Percentiles rank a stretch among this genome's conserved stretches.
These are phyloP conservation scores for Dichetophora obliterata DNA, from an alignment of 2,888 invertebrate genomes.

Conservation along the genomic window DNA sequence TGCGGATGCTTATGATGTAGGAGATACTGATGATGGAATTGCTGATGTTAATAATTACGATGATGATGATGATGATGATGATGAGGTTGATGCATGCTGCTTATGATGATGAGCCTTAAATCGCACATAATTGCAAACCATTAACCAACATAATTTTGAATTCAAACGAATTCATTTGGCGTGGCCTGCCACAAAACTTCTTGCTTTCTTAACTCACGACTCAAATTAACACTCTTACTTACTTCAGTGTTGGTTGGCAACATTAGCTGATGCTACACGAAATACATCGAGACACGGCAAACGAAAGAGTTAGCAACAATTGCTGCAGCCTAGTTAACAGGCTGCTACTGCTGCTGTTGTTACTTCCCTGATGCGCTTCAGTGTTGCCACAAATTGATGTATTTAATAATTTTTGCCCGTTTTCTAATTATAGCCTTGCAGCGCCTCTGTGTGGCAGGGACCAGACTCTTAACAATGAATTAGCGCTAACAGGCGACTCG, in stretches of 20 bases:
- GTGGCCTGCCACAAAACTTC: not conserved
- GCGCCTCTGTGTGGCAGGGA: not conserved
- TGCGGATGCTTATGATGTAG: not conserved
- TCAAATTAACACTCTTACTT: slow-evolving; percentile 28
- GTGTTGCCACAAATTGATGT: slow-evolving; percentile 7
- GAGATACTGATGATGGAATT: not conserved
- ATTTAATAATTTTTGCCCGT: slow-evolving; percentile 27
- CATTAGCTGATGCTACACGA: slow-evolving; percentile 11
- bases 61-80: not conserved
- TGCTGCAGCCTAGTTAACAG: too few relatives aligned
- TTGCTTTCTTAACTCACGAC: slow-evolving; percentile 27
- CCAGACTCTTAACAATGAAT: slow-evolving; percentile 1
- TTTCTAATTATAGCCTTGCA: slow-evolving; percentile 12
- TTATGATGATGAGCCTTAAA: slow-evolving; percentile 32
- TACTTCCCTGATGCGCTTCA: too few relatives aligned
- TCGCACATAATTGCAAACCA: slow-evolving; percentile 37
- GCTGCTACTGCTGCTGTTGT: too few relatives aligned
- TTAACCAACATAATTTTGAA: slow-evolving; percentile 30
- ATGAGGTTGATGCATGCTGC: not conserved
- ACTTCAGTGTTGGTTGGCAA: not conserved
- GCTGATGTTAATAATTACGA: not conserved
- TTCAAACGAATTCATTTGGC: slow-evolving; percentile 33
- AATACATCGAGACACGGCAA: not conserved
- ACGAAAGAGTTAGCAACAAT: too few relatives aligned
- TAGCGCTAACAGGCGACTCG: slow-evolving; percentile 9